A percentile compares a stretch with the other conserved stretches of the same genome.
Evolutionary conservation across 2,113 vertebrate genomes (phyloP).

Genomic region (Sclerurus mexicanus): DNA sequence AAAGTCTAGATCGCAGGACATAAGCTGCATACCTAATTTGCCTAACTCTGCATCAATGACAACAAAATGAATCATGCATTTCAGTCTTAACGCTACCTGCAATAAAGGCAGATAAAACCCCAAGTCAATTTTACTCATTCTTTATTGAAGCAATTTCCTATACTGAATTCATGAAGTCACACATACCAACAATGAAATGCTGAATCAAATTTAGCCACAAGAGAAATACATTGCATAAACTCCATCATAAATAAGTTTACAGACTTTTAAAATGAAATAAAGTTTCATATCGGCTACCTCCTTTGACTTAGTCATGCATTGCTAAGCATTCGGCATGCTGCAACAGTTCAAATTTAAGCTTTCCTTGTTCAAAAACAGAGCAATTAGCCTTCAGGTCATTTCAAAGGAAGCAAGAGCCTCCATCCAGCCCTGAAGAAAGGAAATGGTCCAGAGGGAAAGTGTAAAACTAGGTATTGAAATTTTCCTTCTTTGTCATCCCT

Average conservation of each 20-base stretch:
- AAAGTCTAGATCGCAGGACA: not conserved
- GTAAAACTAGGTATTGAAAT: not conserved
- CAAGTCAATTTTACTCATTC: not conserved
- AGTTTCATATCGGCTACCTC: not conserved
- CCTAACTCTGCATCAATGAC: not conserved
- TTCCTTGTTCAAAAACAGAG: not conserved
- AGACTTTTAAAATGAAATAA: not conserved
- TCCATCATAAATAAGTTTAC: not conserved
- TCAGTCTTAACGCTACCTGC: not conserved
- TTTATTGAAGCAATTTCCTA: not conserved
- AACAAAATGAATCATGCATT: not conserved
- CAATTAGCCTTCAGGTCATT: not conserved
- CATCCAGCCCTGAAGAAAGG: not conserved
- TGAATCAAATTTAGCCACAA: not conserved
- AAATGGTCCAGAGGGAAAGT: not conserved
- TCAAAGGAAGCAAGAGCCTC: not conserved
- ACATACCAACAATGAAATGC: not conserved
- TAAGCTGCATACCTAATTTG: not conserved
- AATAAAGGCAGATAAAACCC: not conserved
- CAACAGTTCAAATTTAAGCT: not conserved
- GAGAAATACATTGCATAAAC: not conserved
- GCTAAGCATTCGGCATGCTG: not conserved
- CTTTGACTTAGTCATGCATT: not conserved
- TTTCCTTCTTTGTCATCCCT: not conserved
- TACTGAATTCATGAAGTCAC: not conserved